Percentiles rank a stretch among this genome's conserved stretches.
Conservation (phyloP, 2,113 vertebrate species). For the Chloropsis cyanopogon region DNA sequence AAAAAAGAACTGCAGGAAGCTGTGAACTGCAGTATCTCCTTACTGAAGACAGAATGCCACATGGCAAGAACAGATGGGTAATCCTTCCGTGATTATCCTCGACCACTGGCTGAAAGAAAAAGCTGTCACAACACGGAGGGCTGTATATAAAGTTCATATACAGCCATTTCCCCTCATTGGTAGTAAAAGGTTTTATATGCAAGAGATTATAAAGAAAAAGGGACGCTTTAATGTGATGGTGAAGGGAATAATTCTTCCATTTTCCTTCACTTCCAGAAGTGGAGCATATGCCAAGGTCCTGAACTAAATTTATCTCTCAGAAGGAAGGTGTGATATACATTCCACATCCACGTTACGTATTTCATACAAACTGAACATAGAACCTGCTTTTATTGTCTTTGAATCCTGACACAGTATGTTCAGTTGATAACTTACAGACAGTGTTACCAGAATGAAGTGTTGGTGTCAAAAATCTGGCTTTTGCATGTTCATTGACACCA, state of each 20-base stretch:
- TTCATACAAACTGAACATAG: not conserved
- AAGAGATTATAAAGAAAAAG: not conserved
- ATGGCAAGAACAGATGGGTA: conserved; percentile 64
- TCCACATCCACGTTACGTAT: accelerated
- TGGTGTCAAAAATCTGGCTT: not conserved
- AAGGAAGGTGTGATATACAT: not conserved
- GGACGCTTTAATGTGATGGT: not conserved
- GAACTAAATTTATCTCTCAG: not conserved
- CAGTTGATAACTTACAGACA: not conserved
- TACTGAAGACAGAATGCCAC: conserved; percentile 42
- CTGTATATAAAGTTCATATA: not conserved
- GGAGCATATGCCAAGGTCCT: not conserved
- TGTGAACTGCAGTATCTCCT: conserved; percentile 27
- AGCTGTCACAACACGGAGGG: conserved; percentile 2
- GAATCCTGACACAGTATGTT: not conserved
- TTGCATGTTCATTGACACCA: not conserved
- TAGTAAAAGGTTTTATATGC: conserved; percentile 13
- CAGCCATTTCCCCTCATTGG: not conserved
- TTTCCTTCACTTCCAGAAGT: conserved; percentile 5
- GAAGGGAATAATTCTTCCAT: conserved; percentile 9
- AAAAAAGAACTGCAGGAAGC: conserved; percentile 32
- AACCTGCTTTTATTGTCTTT: not conserved
- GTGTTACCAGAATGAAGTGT: not conserved
- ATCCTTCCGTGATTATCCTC: conserved; percentile 50
- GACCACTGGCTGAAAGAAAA: conserved; percentile 55